These are phyloP conservation scores for Cataglyphis hispanica DNA, from an alignment of 1,140 invertebrate genomes.

Conservation along the genomic window DNA sequence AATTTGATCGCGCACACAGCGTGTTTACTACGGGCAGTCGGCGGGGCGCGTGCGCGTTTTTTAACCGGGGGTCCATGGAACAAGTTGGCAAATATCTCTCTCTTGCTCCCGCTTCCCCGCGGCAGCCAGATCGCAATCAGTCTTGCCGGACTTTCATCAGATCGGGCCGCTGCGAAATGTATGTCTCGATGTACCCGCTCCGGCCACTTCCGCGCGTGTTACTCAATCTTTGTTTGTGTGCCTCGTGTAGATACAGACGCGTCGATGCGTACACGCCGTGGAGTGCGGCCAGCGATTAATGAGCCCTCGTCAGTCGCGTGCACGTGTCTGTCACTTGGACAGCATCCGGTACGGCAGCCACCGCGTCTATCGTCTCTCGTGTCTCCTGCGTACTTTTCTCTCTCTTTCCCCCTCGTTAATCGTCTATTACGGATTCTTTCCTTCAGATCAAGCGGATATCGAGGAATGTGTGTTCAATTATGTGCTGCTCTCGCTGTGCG, in stretches of 20 bases:
- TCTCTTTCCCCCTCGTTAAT: slow-evolving; percentile 45
- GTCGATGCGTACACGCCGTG: slow-evolving; percentile 49
- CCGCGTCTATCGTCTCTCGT: slow-evolving; percentile 16
- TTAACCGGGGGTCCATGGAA: slow-evolving; percentile 28
- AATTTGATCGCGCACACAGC: slow-evolving; percentile 75
- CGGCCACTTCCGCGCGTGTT: slow-evolving; percentile 43
- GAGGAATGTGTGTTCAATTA: neutral
- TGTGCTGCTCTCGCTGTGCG: slow-evolving; percentile 30
- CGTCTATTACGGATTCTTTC: slow-evolving; percentile 62
- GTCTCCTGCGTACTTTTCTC: slow-evolving; percentile 9
- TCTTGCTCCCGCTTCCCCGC: slow-evolving; percentile 40
- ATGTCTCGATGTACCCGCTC: slow-evolving; percentile 28
- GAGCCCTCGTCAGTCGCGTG: slow-evolving; percentile 62
- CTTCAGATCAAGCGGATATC: slow-evolving; percentile 37
- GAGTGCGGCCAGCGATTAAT: slow-evolving; percentile 60
- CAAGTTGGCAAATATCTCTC: slow-evolving; percentile 34
- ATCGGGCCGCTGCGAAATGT: slow-evolving; percentile 54
- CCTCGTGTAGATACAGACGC: slow-evolving; percentile 10
- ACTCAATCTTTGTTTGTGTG: slow-evolving; percentile 4
- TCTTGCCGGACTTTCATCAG: slow-evolving; percentile 74
- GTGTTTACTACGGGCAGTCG: slow-evolving; percentile 59
- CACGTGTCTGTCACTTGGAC: slow-evolving; percentile 65
- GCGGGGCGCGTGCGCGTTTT: slow-evolving; percentile 57
- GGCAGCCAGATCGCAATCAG: slow-evolving; percentile 69
- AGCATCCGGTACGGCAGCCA: slow-evolving; percentile 66